Percentiles rank a stretch among this genome's conserved stretches.
Evolutionary conservation across 2,888 invertebrate genomes (phyloP).

Genomic region (Cryptus viduatorius): DNA sequence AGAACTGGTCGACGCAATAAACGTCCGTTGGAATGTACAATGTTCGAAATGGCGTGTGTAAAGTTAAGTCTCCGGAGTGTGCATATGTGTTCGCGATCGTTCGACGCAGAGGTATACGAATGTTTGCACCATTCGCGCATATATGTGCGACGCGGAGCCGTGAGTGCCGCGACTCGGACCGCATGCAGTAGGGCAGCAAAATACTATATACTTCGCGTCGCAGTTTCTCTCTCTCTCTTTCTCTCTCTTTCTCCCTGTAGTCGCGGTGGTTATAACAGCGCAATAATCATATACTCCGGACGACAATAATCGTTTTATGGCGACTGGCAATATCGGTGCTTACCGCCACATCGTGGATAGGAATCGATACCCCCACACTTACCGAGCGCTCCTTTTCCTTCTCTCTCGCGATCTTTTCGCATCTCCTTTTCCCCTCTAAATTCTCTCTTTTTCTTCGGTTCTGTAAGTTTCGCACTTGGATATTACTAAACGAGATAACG

Average conservation of each 20-base stretch:
- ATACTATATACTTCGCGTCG: conserved; percentile 20
- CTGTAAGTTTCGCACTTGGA: conserved; percentile 39
- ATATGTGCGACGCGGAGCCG: neutral
- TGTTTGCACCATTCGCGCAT: conserved; percentile 2
- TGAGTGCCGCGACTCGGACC: neutral
- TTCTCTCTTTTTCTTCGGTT: conserved; percentile 9
- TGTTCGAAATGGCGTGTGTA: conserved; percentile 80
- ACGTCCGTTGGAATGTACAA: conserved; percentile 76
- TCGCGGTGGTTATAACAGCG: conserved; percentile 80
- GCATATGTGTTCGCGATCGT: conserved; percentile 51
- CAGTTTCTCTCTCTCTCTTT: conserved; percentile 39
- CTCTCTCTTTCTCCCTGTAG: conserved; percentile 50
- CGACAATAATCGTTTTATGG: conserved; percentile 84
- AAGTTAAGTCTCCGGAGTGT: conserved; percentile 75
- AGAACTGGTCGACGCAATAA: conserved; percentile 75
- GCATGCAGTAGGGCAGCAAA: conserved; percentile 34
- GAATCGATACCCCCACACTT: conserved; percentile 77
- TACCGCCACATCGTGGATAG: conserved; percentile 70
- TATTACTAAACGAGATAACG: conserved; percentile 38
- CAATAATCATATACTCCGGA: conserved; percentile 83
- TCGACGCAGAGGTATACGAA: conserved; percentile 19
- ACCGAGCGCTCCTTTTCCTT: conserved; percentile 54
- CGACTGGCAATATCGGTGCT: conserved; percentile 78
- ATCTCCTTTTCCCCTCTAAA: conserved; percentile 22
- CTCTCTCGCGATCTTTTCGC: neutral